Percentiles rank a stretch among this genome's conserved stretches.
phyloP scores from a whole-genome alignment of 2,113 vertebrate genomes.

The Syrrhaptes paradoxus region DNA sequence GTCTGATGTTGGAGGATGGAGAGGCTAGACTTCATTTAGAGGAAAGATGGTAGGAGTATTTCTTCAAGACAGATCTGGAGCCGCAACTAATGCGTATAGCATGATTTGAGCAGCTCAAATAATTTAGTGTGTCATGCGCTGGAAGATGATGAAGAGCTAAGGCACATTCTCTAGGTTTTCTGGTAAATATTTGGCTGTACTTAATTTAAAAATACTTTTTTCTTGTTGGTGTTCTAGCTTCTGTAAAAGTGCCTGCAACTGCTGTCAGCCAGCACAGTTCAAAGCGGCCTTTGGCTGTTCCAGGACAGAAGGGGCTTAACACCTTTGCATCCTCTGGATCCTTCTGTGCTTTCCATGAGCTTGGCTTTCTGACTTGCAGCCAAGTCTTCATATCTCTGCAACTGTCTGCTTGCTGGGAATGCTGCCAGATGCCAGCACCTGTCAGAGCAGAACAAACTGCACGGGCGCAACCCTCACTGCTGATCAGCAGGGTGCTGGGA shows the following conservation, averaged over 20 bases:
- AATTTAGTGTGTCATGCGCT: background rate
- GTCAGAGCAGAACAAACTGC: conserved; percentile 16
- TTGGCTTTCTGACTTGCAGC: conserved; percentile 22
- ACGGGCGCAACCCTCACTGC: accelerated
- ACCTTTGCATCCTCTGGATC: background rate
- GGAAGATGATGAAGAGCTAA: background rate
- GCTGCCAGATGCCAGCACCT: background rate
- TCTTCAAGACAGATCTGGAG: background rate
- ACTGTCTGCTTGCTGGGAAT: background rate
- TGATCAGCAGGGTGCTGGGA: background rate
- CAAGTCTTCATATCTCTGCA: background rate
- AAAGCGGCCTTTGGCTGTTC: background rate
- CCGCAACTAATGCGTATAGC: background rate
- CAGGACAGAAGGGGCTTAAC: background rate
- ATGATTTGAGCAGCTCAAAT: background rate
- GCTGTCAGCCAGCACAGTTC: background rate
- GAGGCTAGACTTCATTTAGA: background rate
- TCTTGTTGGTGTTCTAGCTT: background rate
- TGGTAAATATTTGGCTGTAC: background rate
- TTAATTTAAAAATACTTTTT: background rate
- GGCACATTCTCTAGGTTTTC: background rate
- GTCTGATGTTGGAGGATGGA: background rate
- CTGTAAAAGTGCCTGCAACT: background rate
- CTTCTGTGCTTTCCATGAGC: background rate
- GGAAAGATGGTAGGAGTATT: background rate